A percentile compares a stretch with the other conserved stretches of the same genome.
Conservation (phyloP, 2,113 vertebrate genomes). For the Columbina picui region DNA sequence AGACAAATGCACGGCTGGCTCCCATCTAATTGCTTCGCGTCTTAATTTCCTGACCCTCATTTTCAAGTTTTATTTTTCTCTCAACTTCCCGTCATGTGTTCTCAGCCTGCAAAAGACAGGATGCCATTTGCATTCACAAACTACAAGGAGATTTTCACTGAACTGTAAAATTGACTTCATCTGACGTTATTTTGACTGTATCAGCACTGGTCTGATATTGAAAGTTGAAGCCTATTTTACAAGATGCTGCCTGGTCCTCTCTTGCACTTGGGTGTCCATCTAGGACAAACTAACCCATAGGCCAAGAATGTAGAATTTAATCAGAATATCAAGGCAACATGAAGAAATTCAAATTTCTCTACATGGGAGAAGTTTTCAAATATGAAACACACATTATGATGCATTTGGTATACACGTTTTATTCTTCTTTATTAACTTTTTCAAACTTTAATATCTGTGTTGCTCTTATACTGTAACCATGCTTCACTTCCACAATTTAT, state of each 20-base stretch:
- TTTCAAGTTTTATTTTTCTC: constrained; percentile 38
- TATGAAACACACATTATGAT: not conserved
- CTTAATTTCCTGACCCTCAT: constrained; percentile 25
- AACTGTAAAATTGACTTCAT: not conserved
- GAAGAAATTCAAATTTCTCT: not conserved
- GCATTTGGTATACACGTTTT: not conserved
- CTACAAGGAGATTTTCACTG: constrained; percentile 4
- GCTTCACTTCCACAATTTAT: not conserved
- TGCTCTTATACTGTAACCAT: not conserved
- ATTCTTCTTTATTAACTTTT: not conserved
- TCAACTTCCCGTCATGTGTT: constrained; percentile 16
- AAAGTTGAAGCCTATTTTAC: not conserved
- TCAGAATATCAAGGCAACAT: not conserved
- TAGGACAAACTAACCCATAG: not conserved
- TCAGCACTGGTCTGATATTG: not conserved
- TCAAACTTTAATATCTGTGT: not conserved
- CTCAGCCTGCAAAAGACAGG: constrained; percentile 25
- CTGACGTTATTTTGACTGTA: not conserved
- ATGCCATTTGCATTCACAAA: constrained; percentile 42
- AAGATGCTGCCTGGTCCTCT: not conserved
- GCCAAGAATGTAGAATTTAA: not conserved
- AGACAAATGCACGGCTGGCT: not conserved
- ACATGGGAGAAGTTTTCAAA: not conserved
- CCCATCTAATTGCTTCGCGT: not conserved
- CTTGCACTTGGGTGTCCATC: not conserved